Base-by-base conservation (phyloP, 2,113 vertebrate species). In the Pungitius pungitius region DNA sequence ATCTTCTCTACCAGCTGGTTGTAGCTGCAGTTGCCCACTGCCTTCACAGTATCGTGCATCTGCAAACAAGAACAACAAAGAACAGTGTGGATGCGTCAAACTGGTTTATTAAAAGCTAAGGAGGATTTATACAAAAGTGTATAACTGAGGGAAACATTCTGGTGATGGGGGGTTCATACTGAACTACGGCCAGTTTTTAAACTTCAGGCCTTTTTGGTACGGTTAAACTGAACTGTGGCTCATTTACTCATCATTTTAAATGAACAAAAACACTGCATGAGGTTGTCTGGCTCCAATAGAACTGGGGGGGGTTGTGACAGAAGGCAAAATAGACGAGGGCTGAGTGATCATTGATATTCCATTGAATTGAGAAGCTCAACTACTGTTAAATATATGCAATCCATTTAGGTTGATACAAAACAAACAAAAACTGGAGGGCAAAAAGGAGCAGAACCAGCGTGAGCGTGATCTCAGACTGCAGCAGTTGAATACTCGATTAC, bases 1-100 rank as follows among this genome's bases (percentile, higher is more conserved):
- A 99, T 99, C 93, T 99, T 99, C 94, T 99, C 98, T 66, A 99
- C 98, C 79, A 99, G 93, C 88, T 99, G 97, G 94, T 99, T 99
- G 89, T 99, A 99, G 92, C 98, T 99, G 94, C 97, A 99, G 93
- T 96, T 97, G 80, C 97, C 97, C 88, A 99, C 96, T 56, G 97
- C 97, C 91, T 96, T 98, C 78, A 97, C 97, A 85, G 96, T 95
- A 91, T 99, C 97, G 49, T 94, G 93, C 91, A 95, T 96, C 98
- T 99, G 92, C 51, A 83, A 89, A 81, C 60, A 86, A 52, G 78
- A 69, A 83, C 75, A 75, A 35, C 27, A 35, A 65, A 84, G 59
- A 67, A 58, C 43, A 70, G 74, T 76, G 27, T 68, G 22, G 18
- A 20, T 17, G 64, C 64, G 35, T 39, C 42, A 30, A 47, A 13